Percentiles rank a stretch among this genome's conserved stretches.
These are phyloP conservation scores for Merops nubicus DNA, from an alignment of 2,113 vertebrate genomes.

Conservation along the genomic window DNA sequence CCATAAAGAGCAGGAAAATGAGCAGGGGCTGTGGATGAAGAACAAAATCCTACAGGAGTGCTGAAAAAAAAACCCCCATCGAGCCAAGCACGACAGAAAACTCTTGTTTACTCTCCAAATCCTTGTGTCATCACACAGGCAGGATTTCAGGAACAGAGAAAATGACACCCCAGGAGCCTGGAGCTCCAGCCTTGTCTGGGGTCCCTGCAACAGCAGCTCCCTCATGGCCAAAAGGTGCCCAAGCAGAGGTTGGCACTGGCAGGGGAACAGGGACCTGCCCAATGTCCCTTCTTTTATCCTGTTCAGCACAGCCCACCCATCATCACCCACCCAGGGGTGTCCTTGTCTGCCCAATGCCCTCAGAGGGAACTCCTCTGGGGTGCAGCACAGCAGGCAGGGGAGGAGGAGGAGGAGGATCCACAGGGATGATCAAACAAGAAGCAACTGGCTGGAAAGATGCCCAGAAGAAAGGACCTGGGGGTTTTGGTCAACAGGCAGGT, in stretches of 20 bases:
- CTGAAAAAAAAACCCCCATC: too few species aligned
- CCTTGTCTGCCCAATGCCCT: not conserved
- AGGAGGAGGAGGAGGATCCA: not conserved
- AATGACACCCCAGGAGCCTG: accelerated
- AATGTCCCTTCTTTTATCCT: accelerated
- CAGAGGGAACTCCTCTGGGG: not conserved
- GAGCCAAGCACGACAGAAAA: too few species aligned
- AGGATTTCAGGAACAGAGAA: not conserved
- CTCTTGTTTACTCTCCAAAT: not conserved
- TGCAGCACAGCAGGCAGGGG: not conserved
- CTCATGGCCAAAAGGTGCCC: too few species aligned
- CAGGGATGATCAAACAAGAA: not conserved
- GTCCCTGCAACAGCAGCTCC: accelerated
- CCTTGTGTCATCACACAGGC: accelerated
- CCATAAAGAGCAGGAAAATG: not conserved
- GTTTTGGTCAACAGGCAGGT: too few species aligned
- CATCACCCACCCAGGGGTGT: not conserved
- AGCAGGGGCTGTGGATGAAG: not conserved
- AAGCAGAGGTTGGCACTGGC: not conserved
- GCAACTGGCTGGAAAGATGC: not conserved
- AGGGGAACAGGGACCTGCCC: not conserved
- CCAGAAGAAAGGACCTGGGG: too few species aligned
- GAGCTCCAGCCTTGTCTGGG: not conserved
- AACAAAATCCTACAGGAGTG: not conserved
- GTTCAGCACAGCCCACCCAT: not conserved